Evolutionary conservation across 2,888 invertebrate species (phyloP), one percentile per base, ranked within the genome.

Genomic region (Pycnomerus fuliginosus): DNA sequence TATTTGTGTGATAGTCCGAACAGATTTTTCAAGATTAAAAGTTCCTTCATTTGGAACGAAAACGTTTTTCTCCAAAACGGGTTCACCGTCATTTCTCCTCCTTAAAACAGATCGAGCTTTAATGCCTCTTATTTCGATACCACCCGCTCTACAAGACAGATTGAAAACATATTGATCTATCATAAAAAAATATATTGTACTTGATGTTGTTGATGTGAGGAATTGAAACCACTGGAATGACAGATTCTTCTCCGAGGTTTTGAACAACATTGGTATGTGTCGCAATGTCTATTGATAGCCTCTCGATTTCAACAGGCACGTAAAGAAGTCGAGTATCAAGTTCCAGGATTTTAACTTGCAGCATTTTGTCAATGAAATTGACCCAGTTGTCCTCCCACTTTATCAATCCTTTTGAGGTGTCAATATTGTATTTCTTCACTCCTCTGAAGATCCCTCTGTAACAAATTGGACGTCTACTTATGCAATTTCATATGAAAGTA

Each of bases 351-450:
- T 55, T 55, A 56, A 88, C 78, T 70, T 93, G 93, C 5, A 93
- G 75, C 83, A 93, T 84, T 35, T 87, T 87, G 71, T 93, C 93
- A 76, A 93, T 80, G 70, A 90, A 92, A 0, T 90, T 80, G 4
- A 90, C 84, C 90, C 91, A 93, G 71, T 91, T 90, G 8, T 53
- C 45, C 1, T 44, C 27, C 65, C 65, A 65, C 39, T 50, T 43
- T 10, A 65, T 55, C 4, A 43, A 41, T 14, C 52, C 63, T 3
- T 24, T 14, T 1, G 51, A 37, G 3, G 48, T 59, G 2, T 36
- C 36, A 3, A 41, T 32, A 28, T 60, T 50, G 24, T 60, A 62
- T 16, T 52, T 38, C n/a, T 52, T 41, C 4, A 67, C 33, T 3
- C 47, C 52, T 16, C 55, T 45, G 33, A 67, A 67, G 1, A 35